Evolutionary conservation across 1,140 invertebrate species (phyloP), one percentile per base, ranked within the genome.

Genomic region (Branchinecta lindahli): DNA sequence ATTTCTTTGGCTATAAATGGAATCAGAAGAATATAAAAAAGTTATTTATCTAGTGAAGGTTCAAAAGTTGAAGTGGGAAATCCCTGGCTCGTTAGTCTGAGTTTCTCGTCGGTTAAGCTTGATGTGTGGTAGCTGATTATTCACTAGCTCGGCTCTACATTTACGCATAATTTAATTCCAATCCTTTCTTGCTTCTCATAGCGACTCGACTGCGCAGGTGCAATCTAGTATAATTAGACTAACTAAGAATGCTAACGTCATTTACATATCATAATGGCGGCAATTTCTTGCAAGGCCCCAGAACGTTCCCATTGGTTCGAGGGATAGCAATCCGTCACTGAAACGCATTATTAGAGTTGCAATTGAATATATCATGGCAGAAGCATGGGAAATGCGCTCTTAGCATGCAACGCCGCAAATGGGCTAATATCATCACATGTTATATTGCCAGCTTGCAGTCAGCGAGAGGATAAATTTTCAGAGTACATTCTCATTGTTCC

Each of bases 331-430:
- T 61, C 18, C 52, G 6, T 61, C 52, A 61, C 18, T 12, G 12
- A 61, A 15, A 20, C 18, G 52, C 52, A 20, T 61, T 61, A 61
- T 61, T 61, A 61, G 18, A 20, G 52, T 20, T 61, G 52, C 12
- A 61, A 61, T 61, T 61, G 52, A 61, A 61, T 61, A 61, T 61
- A 61, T 61, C 52, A 61, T 61, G 52, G 18, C 52, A 61, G 52
- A 20, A 61, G 52, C 52, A 12, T 61, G 52, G 52, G 52, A 61
- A 61, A 33, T 61, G 12, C 52, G 18, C 18, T 61, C 18, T 20
- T 61, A 20, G 18, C 52, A 61, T 61, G 52, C 52, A 61, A 61
- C 12, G 4, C 52, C 12, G 12, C 12, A 61, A 61, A 61, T 61
- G 52, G 18, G 18, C 12, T 20, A 61, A 61, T 61, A 61, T 61